Base-by-base conservation (phyloP, 1,140 invertebrate species). In the Uloborus diversus region DNA sequence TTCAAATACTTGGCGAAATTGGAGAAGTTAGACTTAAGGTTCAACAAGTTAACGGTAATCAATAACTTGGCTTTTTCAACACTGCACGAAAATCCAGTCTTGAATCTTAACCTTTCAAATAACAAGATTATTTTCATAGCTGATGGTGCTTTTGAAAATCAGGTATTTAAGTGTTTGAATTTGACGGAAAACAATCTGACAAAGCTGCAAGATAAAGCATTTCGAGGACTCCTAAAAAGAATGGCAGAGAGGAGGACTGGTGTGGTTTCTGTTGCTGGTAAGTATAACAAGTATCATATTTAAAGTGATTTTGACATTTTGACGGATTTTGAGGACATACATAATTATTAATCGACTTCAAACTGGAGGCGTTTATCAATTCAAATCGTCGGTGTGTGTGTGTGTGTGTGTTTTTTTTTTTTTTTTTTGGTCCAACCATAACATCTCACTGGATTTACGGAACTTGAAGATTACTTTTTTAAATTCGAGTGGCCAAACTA, bases 231-330 rank as follows among this genome's bases (percentile, higher is more conserved):
- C 37, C 30, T 81, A 11, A 66, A 81, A 49, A 62, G 80, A 69
- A 81, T 81, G 80, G 80, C 69, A 5, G 68, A 80, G 23, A 65
- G 79, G 56, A 66, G 68, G 17, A 73, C 69, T 33, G 69, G 70
- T 9, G 51, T 61, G 0, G 68, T 75, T 49, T 49, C 47, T 27
- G 70, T 81, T 35, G 61, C 23, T 17, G 14, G 69, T 66, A 66
- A 81, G 70, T 71, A 37, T 59, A 25, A n/a, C n/a, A n/a, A n/a
- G n/a, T n/a, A n/a, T n/a, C n/a, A n/a, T n/a, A n/a, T n/a, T n/a
- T n/a, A n/a, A n/a, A n/a, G n/a, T n/a, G n/a, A n/a, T n/a, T n/a
- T n/a, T n/a, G n/a, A n/a, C n/a, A n/a, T n/a, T n/a, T n/a, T n/a
- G n/a, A n/a, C n/a, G n/a, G n/a, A n/a, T n/a, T n/a, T n/a, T n/a